A percentile compares a stretch with the other conserved stretches of the same genome.
These are phyloP conservation scores for Lycocorax pyrrhopterus DNA, from an alignment of 2,113 vertebrate genomes.

Conservation along the genomic window DNA sequence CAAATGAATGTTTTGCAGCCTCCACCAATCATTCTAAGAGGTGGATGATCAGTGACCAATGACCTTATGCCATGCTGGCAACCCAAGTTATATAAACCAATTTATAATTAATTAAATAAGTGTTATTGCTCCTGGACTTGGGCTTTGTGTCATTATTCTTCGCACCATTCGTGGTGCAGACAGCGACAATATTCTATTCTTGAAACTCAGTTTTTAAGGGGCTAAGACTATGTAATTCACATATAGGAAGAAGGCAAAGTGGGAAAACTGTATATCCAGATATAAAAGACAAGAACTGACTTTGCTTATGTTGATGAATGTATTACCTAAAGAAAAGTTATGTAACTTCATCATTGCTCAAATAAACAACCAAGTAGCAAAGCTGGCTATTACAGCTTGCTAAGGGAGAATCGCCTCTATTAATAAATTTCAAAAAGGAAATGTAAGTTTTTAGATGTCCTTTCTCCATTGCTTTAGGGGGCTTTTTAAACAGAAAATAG, in stretches of 20 bases:
- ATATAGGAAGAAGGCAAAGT: background rate
- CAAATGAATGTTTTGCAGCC: too few relatives aligned
- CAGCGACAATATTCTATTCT: background rate
- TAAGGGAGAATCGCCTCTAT: background rate
- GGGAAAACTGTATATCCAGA: background rate
- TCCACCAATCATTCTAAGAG: too few relatives aligned
- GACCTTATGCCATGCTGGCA: too few relatives aligned
- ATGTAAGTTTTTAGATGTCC: background rate
- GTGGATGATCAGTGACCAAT: too few relatives aligned
- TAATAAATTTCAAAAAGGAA: conserved; percentile 11
- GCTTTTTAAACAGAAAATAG: background rate
- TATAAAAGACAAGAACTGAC: background rate
- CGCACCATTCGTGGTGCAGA: too few relatives aligned
- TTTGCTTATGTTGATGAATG: background rate
- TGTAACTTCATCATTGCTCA: background rate
- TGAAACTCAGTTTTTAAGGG: background rate
- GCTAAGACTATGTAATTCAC: background rate
- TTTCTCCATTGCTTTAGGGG: background rate
- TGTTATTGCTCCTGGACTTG: too few relatives aligned
- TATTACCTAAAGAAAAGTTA: conserved; percentile 1
- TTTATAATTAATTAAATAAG: too few relatives aligned
- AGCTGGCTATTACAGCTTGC: background rate
- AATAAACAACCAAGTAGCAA: background rate
- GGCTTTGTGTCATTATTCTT: too few relatives aligned
- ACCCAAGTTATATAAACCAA: too few relatives aligned